A percentile compares a stretch with the other conserved stretches of the same genome.
These are phyloP conservation scores for Neomorphus geoffroyi DNA, from an alignment of 2,797 vertebrate species.

Conservation along the genomic window DNA sequence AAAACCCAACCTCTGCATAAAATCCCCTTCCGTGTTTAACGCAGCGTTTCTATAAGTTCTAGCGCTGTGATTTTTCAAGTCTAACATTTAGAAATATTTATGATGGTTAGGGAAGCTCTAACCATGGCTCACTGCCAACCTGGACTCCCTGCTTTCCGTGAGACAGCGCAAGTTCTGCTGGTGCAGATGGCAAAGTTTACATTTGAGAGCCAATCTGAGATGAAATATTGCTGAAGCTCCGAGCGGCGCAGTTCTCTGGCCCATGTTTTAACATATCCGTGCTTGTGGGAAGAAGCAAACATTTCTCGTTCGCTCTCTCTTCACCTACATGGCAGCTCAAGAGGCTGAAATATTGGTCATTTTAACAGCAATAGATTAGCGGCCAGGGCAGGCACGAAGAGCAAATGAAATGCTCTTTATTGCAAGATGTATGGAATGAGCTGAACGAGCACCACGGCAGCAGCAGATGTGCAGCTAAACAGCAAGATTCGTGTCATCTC, in stretches of 20 bases:
- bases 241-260: not conserved
- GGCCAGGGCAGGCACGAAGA: not conserved
- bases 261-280: not conserved
- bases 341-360: not conserved
- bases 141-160: not conserved
- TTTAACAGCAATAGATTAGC: not conserved
- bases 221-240: not conserved
- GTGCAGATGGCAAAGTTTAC: conserved; percentile 45
- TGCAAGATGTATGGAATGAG: not conserved
- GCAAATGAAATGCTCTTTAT: not conserved
- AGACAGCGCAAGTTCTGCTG: not conserved
- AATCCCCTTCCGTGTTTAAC: not conserved
- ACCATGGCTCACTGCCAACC: not conserved
- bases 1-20: not conserved
- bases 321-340: not conserved
- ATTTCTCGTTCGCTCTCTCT: not conserved
- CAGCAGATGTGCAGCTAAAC: not conserved
- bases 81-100: not conserved
- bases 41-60: not conserved
- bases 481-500: not conserved
- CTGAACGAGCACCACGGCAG: not conserved
- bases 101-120: not conserved
- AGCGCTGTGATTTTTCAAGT: not conserved
- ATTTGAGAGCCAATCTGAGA: conserved; percentile 9
- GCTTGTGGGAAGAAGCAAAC: conserved; percentile 7